Evolutionary conservation across 92 coral and sea anemone genomes (phyloP), one percentile per base, ranked within the genome.

Genomic region (Isaurus tuberculatus): DNA sequence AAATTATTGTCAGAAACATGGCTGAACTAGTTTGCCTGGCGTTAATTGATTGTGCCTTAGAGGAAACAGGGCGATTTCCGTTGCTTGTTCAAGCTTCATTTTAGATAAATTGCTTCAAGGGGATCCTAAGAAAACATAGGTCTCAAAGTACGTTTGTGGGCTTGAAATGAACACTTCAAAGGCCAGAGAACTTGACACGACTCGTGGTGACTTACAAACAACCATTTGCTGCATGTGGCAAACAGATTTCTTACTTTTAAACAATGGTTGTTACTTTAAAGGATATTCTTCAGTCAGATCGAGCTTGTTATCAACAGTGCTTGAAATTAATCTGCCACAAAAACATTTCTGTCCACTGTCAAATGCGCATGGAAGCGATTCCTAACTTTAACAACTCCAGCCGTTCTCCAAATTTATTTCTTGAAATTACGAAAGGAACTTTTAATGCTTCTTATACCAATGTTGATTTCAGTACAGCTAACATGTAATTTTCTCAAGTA

Each of bases 121-220:
- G 87, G 89, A 86, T 91, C 75, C 81, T 75, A 80, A 84, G n/a
- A 73, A 53, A 89, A 93, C 93, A 93, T 89, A 89, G 85, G 98
- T 88, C 84, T 84, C 61, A 87, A 89, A 87, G 87, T 82, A 58
- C 83, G 93, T 72, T 91, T 91, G n/a, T n/a, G 91, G 92, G 89
- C 98, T 84, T 91, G 93, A 89, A 94, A 91, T 73, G 70, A 67
- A 94, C 90, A 94, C 98, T 88, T 44, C 85, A 85, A 77, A 79
- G 90, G 90, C 86, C 91, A 87, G 79, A 84, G 53, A 84, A 84
- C 70, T 93, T 91, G 92, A 91, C 90, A 77, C 68, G 79, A 71
- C 74, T 71, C 89, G 85, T 80, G 80, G 89, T 85, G 85, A 61
- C 84, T 83, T 80, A 81, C 87, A 80, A 87, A 81, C 46, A 66